Conservation (phyloP, 2,113 vertebrate genomes). For the Siniperca chuatsi region DNA sequence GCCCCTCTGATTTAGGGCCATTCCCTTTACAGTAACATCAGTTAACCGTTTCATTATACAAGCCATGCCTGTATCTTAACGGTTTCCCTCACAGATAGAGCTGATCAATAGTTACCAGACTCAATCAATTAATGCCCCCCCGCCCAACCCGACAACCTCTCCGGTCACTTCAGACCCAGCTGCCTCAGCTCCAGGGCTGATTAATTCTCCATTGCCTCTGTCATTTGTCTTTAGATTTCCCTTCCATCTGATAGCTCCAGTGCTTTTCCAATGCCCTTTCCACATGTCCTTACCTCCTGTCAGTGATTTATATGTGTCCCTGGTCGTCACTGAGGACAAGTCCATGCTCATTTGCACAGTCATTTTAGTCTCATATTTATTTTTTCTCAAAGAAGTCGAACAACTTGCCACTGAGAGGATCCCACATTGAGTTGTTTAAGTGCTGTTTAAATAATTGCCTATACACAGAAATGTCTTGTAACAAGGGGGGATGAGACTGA, state of each 20-base stretch:
- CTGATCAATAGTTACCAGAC: constrained; percentile 83
- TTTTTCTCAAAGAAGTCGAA: constrained; percentile 24
- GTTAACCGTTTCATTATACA: constrained; percentile 71
- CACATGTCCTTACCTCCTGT: constrained; percentile 52
- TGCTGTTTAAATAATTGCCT: constrained; percentile 1
- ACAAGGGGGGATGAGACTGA: neutral
- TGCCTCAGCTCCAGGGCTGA: constrained; percentile 68
- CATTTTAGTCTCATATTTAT: constrained; percentile 38
- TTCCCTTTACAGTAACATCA: constrained; percentile 55
- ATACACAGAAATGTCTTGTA: neutral
- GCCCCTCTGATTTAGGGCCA: constrained; percentile 58
- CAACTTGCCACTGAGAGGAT: constrained; percentile 11
- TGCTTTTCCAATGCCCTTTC: constrained; percentile 67
- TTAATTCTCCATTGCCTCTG: constrained; percentile 68
- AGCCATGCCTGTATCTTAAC: constrained; percentile 74
- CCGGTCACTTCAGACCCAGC: constrained; percentile 50
- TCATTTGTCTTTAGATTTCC: constrained; percentile 78
- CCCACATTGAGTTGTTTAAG: constrained; percentile 9
- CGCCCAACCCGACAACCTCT: constrained; percentile 54
- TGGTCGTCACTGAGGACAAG: constrained; percentile 52
- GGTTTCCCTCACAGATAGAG: constrained; percentile 73
- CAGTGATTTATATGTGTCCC: constrained; percentile 73
- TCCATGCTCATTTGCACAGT: constrained; percentile 59
- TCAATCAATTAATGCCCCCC: constrained; percentile 80
- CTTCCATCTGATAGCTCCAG: constrained; percentile 65